These are phyloP conservation scores for Megalopta genalis DNA, from an alignment of 1,140 invertebrate species.

Conservation along the genomic window DNA sequence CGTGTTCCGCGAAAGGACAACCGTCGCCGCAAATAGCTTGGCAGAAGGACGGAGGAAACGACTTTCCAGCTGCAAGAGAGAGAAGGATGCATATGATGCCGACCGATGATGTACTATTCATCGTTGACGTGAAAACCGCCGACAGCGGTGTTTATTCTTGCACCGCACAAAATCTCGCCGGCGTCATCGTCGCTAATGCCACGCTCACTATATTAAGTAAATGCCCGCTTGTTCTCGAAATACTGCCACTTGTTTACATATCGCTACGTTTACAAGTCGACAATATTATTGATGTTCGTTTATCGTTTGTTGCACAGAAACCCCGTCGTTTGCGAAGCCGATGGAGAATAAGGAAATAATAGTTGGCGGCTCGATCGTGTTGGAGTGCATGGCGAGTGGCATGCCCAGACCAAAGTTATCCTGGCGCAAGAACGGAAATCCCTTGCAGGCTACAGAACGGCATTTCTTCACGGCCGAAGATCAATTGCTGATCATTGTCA, in stretches of 20 bases:
- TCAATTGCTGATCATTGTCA: conserved; percentile 92
- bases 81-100: conserved; percentile 95
- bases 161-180: conserved; percentile 94
- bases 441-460: conserved; percentile 86
- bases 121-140: conserved; percentile 91
- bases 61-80: conserved; percentile 96
- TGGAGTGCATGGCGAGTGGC: conserved; percentile 93
- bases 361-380: conserved; percentile 88
- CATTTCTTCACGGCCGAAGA: conserved; percentile 91
- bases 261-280: neutral
- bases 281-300: no score
- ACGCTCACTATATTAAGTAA: conserved; percentile 91
- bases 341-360: conserved; percentile 91
- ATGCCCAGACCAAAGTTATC: conserved; percentile 92
- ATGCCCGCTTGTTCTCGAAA: conserved; percentile 20
- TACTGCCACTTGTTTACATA: neutral
- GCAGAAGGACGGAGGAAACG: conserved; percentile 96
- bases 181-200: conserved; percentile 92
- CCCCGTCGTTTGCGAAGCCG: conserved; percentile 90
- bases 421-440: conserved; percentile 93
- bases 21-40: conserved; percentile 94
- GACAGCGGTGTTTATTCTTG: conserved; percentile 97
- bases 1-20: conserved; percentile 94
- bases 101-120: conserved; percentile 94
- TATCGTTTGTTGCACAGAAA: conserved; percentile 81